These are phyloP conservation scores for Thecocarcelia acutangulata DNA, from an alignment of 2,888 invertebrate genomes.

Conservation along the genomic window DNA sequence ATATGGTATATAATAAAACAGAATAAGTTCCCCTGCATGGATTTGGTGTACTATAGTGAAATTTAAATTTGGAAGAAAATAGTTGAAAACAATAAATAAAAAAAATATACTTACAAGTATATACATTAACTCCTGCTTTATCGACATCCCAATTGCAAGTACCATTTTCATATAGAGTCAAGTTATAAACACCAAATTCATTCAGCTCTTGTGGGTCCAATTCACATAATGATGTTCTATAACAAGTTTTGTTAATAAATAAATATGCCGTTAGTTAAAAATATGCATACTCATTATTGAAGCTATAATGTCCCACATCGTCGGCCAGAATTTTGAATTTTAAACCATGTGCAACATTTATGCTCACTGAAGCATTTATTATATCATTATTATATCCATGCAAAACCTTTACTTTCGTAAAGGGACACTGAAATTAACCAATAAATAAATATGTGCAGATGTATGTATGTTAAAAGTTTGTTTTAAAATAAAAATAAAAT, in stretches of 20 bases:
- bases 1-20: too few species aligned
- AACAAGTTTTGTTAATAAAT: background rate
- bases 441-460: conserved; percentile 28
- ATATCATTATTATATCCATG: conserved; percentile 53
- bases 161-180: conserved; percentile 82
- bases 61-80: background rate
- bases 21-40: too few species aligned
- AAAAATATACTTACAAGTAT: conserved; percentile 81
- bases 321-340: conserved; percentile 84
- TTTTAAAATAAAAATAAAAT: conserved; percentile 4
- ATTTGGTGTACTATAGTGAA: too few species aligned
- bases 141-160: conserved; percentile 83
- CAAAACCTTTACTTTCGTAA: conserved; percentile 82
- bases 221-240: conserved; percentile 84
- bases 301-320: conserved; percentile 82
- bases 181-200: conserved; percentile 88
- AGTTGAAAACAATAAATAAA: background rate
- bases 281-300: conserved; percentile 76
- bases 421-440: conserved; percentile 85
- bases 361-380: conserved; percentile 79
- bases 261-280: background rate
- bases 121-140: conserved; percentile 87
- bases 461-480: conserved; percentile 3
- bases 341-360: conserved; percentile 82
- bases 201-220: conserved; percentile 81